Evolutionary conservation across 2,888 invertebrate species (phyloP).

Genomic region (Amblyjoppa proteus): DNA sequence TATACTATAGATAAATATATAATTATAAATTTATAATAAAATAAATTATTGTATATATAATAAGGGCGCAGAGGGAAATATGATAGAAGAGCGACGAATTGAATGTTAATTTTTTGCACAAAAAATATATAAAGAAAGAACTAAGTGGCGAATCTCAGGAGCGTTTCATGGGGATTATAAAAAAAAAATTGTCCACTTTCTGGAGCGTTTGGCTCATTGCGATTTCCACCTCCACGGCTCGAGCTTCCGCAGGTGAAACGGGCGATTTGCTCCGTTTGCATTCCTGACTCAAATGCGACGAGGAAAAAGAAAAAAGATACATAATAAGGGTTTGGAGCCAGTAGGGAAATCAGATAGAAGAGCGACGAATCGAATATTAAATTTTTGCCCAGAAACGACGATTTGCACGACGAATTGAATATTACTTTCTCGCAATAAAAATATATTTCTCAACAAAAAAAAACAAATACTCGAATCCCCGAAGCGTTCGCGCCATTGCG

Average conservation of each 20-base stretch:
- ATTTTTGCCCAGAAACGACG: background rate
- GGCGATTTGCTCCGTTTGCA: conserved; percentile 80
- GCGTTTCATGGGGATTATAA: too few relatives aligned
- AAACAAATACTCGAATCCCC: conserved; percentile 19
- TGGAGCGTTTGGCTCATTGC: conserved; percentile 66
- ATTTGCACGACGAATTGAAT: background rate
- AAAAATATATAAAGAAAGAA: background rate
- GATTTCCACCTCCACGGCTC: background rate
- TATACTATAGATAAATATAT: too few relatives aligned
- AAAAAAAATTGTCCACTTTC: conserved; percentile 25
- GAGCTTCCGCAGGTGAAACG: background rate
- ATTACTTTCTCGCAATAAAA: background rate
- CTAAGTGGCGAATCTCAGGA: too few relatives aligned
- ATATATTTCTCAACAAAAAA: background rate
- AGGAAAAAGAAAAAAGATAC: conserved; percentile 12
- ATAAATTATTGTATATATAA: too few relatives aligned
- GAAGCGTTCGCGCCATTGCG: conserved; percentile 65
- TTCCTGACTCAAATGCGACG: conserved; percentile 69
- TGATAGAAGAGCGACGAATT: background rate
- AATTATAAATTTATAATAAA: too few relatives aligned
- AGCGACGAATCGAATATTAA: background rate
- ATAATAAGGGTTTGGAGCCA: background rate
- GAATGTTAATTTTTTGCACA: background rate
- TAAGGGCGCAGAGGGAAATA: too few relatives aligned
- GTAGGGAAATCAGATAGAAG: conserved; percentile 8